Evolutionary conservation across 2,113 vertebrate species (phyloP), one percentile per base, ranked within the genome.

Genomic region (Nycticebus coucang): DNA sequence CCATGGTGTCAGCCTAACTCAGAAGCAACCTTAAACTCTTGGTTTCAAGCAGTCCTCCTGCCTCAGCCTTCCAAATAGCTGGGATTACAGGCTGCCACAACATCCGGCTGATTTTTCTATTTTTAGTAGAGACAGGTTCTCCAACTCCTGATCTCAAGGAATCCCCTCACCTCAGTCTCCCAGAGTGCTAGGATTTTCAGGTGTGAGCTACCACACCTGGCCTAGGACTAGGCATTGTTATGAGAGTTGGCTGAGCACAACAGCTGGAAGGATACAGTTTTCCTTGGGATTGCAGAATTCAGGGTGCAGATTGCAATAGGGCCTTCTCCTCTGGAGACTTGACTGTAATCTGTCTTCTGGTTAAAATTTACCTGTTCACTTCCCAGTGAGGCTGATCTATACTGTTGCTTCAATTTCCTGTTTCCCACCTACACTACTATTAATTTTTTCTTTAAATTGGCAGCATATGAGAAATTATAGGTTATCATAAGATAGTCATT

Each of bases 401-500:
- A 9, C 33, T 7, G 0, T 80, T 77, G 60, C 94, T 89, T 78
- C 35, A 14, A 33, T 59, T 75, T 94, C 45, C 57, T 84, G 14
- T 59, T 66, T 89, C 45, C 53, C 24, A 66, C 35, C 10, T 87
- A 12, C 30, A 55, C 19, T 69, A 28, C 28, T 85, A 5, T 79
- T 89, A 93, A 69, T 45, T n/a, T 68, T 75, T 86, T 75, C 35
- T 81, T 50, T 50, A 87, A 83, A 13, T 64, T 94, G 79, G 35
- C 35, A 60, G 4, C 28, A 17, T 77, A 15, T 53, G n/a, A 45
- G 33, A 85, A 71, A 59, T 74, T 50, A n/a, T 21, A 55, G 41
- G 9, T 37, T 62, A 41, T n/a, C 69, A 28, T 71, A 62, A 26
- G 30, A 5, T n/a, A 26, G 28, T 95, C 78, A 21, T 53, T 97